Base-by-base conservation (phyloP, 2,113 vertebrate species). In the Nothocercus julius region DNA sequence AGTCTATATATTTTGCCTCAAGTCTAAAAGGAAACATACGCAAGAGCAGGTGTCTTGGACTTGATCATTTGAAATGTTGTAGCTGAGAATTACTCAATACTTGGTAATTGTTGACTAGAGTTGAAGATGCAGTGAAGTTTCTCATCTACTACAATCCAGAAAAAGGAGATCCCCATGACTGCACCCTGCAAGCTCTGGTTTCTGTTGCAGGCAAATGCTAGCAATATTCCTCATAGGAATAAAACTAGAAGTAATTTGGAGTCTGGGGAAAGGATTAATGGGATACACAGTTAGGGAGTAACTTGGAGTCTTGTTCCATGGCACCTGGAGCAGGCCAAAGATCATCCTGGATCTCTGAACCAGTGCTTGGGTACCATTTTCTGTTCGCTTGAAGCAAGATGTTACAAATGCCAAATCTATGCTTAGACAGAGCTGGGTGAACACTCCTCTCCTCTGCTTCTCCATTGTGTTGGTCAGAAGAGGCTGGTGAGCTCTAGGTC, bases 111-210 rank as follows among this genome's bases (percentile, higher is more conserved):
- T 58, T 58, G 30, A 58, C 28, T 58, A 32, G 54, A 38, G 28
- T 30, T 24, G 56, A 66, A 86, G 88, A 47, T 42, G 7, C 47
- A 89, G 64, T 93, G 85, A 85, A 85, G 78, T 63, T 59, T n/a
- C n/a, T 92, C 63, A 59, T 83, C 91, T 85, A 83, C 95, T 68
- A 45, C 61, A 61, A 42, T 77, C 51, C 40, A 66, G 76, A 78
- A 59, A 68, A 92, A 85, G 82, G 54, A 85, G 14, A 75, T 83
- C 51, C 32, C 28, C 38, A 79, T 89, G 63, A 38, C 79, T 92
- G 68, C 11, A 51, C 38, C 68, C 5, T 49, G 54, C 49, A 34
- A 64, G 34, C 70, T 85, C 59, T 81, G 82, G 80, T 73, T 64
- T 70, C 75, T 70, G 79, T 59, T 77, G 44, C 59, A 47, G 45